Evolutionary conservation across 2,888 invertebrate genomes (phyloP).

Genomic region (Dilophus febrilis): DNA sequence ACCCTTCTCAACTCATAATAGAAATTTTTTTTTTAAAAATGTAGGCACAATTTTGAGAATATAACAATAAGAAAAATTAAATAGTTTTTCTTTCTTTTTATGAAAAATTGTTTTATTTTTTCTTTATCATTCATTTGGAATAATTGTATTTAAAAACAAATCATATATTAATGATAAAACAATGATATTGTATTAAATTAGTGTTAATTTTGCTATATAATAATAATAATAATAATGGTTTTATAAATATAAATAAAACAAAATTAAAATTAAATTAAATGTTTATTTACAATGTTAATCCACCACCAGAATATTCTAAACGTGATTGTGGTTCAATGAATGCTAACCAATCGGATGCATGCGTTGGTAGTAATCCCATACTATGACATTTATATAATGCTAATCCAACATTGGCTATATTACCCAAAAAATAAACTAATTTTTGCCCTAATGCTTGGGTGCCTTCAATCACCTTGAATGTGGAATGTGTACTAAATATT

Average conservation of each 20-base stretch:
- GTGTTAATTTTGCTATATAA: not conserved
- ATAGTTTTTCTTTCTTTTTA: too few relatives aligned
- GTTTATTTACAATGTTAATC: constrained; percentile 21
- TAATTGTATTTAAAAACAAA: too few relatives aligned
- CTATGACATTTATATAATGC: constrained; percentile 96
- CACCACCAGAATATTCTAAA: constrained; percentile 74
- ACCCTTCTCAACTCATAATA: too few relatives aligned
- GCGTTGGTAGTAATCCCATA: constrained; percentile 92
- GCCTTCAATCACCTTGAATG: constrained; percentile 90
- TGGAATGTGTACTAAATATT: constrained; percentile 71
- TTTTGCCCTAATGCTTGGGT: constrained; percentile 81
- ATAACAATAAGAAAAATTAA: too few relatives aligned
- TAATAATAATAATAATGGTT: too few relatives aligned
- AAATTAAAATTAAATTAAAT: constrained; percentile 4
- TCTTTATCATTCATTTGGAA: too few relatives aligned
- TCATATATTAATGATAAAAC: too few relatives aligned
- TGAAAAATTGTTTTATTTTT: too few relatives aligned
- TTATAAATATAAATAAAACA: too few relatives aligned
- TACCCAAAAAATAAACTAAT: constrained; percentile 83
- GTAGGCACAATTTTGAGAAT: too few relatives aligned
- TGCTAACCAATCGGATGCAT: constrained; percentile 95
- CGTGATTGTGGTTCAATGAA: constrained; percentile 83
- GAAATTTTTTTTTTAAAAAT: too few relatives aligned
- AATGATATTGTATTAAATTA: not conserved
- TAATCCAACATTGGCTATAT: constrained; percentile 75